Conservation (phyloP, 2,797 vertebrate genomes). For the Chromis chromis region DNA sequence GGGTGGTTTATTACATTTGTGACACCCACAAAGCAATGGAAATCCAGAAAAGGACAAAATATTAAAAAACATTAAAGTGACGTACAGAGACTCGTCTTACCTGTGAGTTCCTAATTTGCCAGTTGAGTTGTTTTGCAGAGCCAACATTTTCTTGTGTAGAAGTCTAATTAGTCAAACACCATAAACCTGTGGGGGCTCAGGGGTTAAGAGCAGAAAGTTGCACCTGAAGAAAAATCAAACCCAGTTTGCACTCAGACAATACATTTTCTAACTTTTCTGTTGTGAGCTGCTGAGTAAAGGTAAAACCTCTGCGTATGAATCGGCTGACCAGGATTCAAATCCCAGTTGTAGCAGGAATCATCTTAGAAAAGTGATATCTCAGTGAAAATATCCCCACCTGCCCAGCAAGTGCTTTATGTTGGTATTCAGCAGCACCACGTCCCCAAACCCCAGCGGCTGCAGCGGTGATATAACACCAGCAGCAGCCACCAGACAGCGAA, state of each 20-base stretch:
- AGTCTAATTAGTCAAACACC: conserved; percentile 17
- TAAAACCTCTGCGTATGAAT: neutral
- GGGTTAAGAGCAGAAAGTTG: neutral
- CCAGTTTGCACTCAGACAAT: conserved; percentile 9
- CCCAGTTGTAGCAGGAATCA: neutral
- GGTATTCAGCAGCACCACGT: no score
- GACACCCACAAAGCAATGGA: no score
- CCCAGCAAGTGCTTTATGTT: neutral
- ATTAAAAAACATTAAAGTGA: neutral
- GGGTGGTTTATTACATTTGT: no score
- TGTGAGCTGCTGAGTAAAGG: neutral
- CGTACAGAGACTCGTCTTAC: conserved; percentile 4
- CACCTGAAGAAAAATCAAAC: neutral
- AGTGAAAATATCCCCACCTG: neutral
- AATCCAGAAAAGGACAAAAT: neutral
- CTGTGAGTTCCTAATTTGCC: conserved; percentile 4
- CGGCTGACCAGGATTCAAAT: neutral
- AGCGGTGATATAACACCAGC: no score
- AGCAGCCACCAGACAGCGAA: neutral
- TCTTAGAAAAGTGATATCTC: neutral
- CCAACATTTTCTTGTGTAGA: conserved; percentile 7
- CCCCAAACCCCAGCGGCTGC: no score
- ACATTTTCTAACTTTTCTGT: conserved; percentile 9
- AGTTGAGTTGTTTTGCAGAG: conserved; percentile 1
- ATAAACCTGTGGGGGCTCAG: conserved; percentile 9